phyloP scores from a whole-genome alignment of 2,888 invertebrate genomes.

The Aphrophora alni region DNA sequence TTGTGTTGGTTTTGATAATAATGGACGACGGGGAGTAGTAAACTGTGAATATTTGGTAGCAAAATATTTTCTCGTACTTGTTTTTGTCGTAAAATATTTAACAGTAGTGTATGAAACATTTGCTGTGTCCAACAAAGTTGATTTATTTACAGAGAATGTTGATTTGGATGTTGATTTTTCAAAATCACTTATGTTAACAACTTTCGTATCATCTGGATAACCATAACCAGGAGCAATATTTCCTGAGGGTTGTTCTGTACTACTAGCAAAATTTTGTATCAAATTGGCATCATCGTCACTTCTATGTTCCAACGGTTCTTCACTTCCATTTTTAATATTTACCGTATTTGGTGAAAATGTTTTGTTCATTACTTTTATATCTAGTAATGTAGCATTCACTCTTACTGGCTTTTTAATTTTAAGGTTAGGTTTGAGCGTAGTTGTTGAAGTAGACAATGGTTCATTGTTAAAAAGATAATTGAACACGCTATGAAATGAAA shows the following conservation, averaged over 20 bases:
- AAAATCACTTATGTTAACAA: neutral
- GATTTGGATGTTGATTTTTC: neutral
- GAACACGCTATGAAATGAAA: constrained; percentile 68
- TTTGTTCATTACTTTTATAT: neutral
- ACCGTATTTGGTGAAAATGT: neutral
- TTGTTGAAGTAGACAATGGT: constrained; percentile 1
- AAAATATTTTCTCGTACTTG: constrained; percentile 2
- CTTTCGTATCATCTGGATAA: neutral
- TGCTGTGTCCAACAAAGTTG: neutral
- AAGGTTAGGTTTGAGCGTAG: neutral
- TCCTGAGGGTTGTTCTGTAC: neutral
- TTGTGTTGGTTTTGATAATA: constrained; percentile 2
- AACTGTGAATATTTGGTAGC: neutral
- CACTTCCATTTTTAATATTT: neutral
- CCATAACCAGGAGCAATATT: neutral
- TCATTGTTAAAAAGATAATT: constrained; percentile 64
- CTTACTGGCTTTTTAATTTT: constrained; percentile 19
- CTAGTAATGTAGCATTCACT: neutral
- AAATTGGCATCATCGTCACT: neutral
- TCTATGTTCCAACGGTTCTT: neutral
- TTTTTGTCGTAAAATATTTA: neutral
- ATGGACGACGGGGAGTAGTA: neutral
- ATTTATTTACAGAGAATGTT: neutral
- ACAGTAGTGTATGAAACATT: neutral
- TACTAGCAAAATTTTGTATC: neutral